phyloP scores from a whole-genome alignment of 2,888 invertebrate genomes.

The Morinoia aosen region DNA sequence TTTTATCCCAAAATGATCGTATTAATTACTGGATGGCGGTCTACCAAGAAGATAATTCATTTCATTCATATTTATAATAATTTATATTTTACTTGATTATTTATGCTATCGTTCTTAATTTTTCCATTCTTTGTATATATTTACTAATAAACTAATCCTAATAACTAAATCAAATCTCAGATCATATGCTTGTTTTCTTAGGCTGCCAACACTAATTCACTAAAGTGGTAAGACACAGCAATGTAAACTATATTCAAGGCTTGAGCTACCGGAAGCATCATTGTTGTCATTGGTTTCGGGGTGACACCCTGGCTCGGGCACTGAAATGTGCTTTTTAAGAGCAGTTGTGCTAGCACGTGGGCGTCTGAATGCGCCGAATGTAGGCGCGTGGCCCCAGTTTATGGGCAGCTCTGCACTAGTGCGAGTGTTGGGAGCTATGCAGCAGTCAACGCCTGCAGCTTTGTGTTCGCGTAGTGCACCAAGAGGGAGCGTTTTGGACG shows the following conservation, averaged over 20 bases:
- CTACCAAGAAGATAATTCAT: too few relatives aligned
- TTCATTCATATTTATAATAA: too few relatives aligned
- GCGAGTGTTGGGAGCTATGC: slow-evolving; percentile 39
- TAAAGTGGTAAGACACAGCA: not conserved
- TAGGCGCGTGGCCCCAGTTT: slow-evolving; percentile 8
- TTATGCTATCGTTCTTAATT: too few relatives aligned
- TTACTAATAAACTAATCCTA: not conserved
- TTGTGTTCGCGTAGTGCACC: not conserved
- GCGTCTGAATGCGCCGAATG: not conserved
- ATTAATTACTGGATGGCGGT: too few relatives aligned
- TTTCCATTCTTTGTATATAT: too few relatives aligned
- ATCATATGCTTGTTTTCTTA: not conserved
- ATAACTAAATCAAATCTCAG: not conserved
- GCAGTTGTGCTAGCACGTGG: not conserved
- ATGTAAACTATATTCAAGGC: not conserved
- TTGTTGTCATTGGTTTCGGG: not conserved
- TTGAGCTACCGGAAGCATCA: not conserved
- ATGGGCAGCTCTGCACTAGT: not conserved
- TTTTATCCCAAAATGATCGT: too few relatives aligned
- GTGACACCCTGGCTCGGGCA: not conserved
- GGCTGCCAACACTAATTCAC: not conserved
- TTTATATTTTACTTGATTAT: too few relatives aligned
- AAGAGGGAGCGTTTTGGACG: too few relatives aligned
- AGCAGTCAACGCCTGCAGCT: slow-evolving; percentile 22
- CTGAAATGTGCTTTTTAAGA: not conserved